Base-by-base conservation (phyloP, 2,888 invertebrate genomes). In the Lasioglossum vierecki region DNA sequence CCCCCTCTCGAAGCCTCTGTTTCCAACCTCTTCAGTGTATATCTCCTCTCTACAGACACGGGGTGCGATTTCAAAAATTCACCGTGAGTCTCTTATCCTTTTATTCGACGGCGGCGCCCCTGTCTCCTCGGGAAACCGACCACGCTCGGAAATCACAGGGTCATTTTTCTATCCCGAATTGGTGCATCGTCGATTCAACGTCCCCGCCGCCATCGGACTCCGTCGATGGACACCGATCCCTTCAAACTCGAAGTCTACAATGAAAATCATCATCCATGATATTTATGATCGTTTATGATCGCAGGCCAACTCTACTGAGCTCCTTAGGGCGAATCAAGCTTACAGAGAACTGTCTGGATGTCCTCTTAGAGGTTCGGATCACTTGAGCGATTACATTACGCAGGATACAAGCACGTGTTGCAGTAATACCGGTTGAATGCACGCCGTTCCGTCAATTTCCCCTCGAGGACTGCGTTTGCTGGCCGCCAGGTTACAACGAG, bases 21-120 rank as follows among this genome's bases (percentile, higher is more conserved):
- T 75, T 82, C 82, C 78, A 83, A 73, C 76, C 76, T 84, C 83
- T 83, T 76, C 71, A 83, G 72, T 82, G 83, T 81, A 41, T 80
- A 70, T 72, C 66, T 60, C 46, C 66, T 60, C 46, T 63, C 46
- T 35, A 53, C 49, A 18, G 46, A 53, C 57, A 57, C 76, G 30
- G 73, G 73, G 57, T 83, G 79, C 71, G 44, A 80, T 79, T 85
- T 72, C 79, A 57, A 35, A 85, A 76, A 79, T 85, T 76, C 70
- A 41, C n/a, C 41, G n/a, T 70, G 41, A 4, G n/a, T 13, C n/a
- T 70, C 41, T 70, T 39, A 70, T 41, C 22, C 68, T 22, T 68
- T 68, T 68, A 22, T 68, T 68, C 68, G 6, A 18, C 35, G 9
- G 35, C 35, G 35, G 35, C 35, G 18, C 22, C 35, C 22, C 66